phyloP scores from a whole-genome alignment of 1,140 invertebrate species.

The Achatina immaculata region DNA sequence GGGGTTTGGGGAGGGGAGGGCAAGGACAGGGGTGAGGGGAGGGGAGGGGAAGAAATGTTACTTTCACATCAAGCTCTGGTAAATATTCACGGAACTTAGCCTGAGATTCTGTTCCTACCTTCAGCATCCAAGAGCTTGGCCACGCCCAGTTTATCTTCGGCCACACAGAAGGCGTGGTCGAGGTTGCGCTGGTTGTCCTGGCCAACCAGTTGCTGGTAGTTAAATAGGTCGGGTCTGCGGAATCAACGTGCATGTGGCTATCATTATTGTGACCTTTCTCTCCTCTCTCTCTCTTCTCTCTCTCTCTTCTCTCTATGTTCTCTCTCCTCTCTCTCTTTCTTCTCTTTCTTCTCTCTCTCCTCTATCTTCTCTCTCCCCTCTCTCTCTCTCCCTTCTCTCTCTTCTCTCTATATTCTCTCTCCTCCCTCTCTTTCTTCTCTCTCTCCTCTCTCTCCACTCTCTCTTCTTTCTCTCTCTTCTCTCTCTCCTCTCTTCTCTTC shows the following conservation, averaged over 20 bases:
- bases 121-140: slow-evolving; percentile 87
- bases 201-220: slow-evolving; percentile 79
- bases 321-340: background rate
- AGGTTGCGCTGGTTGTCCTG: slow-evolving; percentile 78
- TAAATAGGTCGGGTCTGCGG: slow-evolving; percentile 82
- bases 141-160: slow-evolving; percentile 83
- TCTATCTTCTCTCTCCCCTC: background rate
- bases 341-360: background rate
- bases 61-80: no score
- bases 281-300: background rate
- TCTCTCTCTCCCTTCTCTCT: background rate
- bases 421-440: background rate
- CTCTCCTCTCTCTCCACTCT: slow-evolving; percentile 11
- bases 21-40: no score
- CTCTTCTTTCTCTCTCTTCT: background rate
- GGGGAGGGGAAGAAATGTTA: no score
- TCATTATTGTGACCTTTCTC: background rate
- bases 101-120: no score
- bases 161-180: slow-evolving; percentile 86
- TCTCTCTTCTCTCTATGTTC: background rate
- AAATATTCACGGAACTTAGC: no score
- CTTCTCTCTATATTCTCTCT: background rate
- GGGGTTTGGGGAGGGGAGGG: no score
- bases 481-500: slow-evolving; percentile 3
- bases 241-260: background rate